Conservation (phyloP, 2,797 vertebrate genomes). For the Rhabdomys pumilio region DNA sequence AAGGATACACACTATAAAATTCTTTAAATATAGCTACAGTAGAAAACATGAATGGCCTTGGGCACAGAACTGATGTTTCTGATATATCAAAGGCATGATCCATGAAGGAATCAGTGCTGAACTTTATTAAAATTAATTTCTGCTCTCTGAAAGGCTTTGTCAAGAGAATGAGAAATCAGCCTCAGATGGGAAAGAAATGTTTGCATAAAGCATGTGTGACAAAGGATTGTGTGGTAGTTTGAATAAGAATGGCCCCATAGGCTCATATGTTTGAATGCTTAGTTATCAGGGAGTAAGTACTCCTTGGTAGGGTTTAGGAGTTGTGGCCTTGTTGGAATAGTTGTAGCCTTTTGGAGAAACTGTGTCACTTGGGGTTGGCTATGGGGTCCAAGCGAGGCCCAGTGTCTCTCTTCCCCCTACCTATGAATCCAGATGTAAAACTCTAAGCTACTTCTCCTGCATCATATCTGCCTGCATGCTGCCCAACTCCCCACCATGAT, state of each 20-base stretch:
- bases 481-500: neutral
- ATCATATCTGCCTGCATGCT: too few species aligned
- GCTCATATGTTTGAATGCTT: neutral
- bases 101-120: neutral
- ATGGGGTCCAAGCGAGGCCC: neutral
- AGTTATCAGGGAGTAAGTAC: neutral
- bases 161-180: conserved; percentile 60
- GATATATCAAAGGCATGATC: neutral
- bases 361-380: neutral
- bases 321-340: neutral
- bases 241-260: neutral
- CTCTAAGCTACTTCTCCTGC: neutral
- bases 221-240: neutral
- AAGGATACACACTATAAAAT: conserved; percentile 38
- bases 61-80: neutral
- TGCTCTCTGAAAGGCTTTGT: conserved; percentile 9
- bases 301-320: neutral
- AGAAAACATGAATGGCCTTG: neutral
- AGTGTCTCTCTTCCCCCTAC: neutral
- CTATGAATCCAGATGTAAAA: neutral
- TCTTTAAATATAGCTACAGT: neutral
- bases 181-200: neutral
- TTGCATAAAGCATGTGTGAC: neutral
- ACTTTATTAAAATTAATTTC: conserved; percentile 57
- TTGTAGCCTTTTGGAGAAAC: neutral